A percentile compares a stretch with the other conserved stretches of the same genome.
phyloP scores from a whole-genome alignment of 2,888 invertebrate genomes.

The Caenorhabditis uteleia region DNA sequence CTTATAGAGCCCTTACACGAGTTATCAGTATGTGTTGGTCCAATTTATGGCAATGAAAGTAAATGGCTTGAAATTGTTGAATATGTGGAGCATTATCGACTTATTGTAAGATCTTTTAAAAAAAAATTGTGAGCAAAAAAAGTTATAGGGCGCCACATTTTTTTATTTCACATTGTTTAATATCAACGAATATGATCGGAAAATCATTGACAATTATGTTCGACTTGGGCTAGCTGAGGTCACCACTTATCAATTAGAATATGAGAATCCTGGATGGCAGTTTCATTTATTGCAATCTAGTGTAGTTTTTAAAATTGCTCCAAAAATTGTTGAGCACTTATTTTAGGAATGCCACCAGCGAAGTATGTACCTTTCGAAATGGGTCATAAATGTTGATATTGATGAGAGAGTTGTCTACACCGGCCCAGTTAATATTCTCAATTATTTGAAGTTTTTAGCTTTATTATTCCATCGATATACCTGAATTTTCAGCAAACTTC shows the following conservation, averaged over 20 bases:
- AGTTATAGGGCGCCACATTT: slow-evolving; percentile 10
- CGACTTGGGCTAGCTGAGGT: slow-evolving; percentile 8
- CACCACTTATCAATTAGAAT: slow-evolving; percentile 10
- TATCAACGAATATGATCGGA: slow-evolving; percentile 14
- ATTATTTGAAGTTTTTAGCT: too few species aligned
- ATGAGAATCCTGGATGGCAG: slow-evolving; percentile 12
- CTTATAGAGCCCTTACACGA: not conserved
- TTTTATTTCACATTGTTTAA: slow-evolving; percentile 25
- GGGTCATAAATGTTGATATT: slow-evolving; percentile 14
- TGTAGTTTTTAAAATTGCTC: not conserved
- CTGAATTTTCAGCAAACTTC: too few species aligned
- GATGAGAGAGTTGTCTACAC: slow-evolving; percentile 17
- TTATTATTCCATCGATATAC: too few species aligned
- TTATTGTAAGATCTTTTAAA: too few species aligned
- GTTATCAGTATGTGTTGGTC: not conserved
- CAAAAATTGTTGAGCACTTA: not conserved
- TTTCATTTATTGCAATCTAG: not conserved
- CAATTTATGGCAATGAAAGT: not conserved
- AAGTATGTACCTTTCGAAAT: slow-evolving; percentile 8
- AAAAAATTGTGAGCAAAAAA: too few species aligned
- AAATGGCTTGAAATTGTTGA: slow-evolving; percentile 2
- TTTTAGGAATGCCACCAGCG: slow-evolving; percentile 12
- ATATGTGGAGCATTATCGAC: slow-evolving; percentile 1
- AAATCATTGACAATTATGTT: slow-evolving; percentile 15
- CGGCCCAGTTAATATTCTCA: too few species aligned